Conservation (phyloP, 2,797 vertebrate species). For the Sebastes reedi region DNA sequence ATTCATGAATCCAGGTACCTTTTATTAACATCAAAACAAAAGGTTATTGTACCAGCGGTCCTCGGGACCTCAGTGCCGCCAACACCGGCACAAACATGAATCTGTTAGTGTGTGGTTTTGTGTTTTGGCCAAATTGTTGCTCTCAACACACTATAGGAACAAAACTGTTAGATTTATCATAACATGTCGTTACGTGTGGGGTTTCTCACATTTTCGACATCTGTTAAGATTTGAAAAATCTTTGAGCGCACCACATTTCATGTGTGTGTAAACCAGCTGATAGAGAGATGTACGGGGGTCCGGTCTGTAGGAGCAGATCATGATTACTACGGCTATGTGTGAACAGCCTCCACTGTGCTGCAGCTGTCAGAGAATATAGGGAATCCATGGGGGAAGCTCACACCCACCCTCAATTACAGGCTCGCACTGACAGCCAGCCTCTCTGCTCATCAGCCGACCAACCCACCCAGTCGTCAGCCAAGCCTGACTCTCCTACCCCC, state of each 20-base stretch:
- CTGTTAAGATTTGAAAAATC: no score
- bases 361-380: constrained; percentile 61
- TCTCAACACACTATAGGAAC: no score
- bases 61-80: no score
- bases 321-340: constrained; percentile 35
- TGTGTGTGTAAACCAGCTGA: constrained; percentile 10
- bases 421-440: constrained; percentile 60
- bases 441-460: constrained; percentile 50
- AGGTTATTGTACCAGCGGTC: no score
- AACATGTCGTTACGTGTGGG: no score
- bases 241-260: neutral
- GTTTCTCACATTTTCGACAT: no score
- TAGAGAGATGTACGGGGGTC: constrained; percentile 21
- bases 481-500: constrained; percentile 19
- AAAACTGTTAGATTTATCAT: no score
- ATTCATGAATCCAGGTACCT: no score
- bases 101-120: no score
- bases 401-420: constrained; percentile 74
- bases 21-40: no score
- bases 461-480: constrained; percentile 48
- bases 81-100: no score
- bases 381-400: constrained; percentile 50
- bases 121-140: no score
- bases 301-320: constrained; percentile 27
- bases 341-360: constrained; percentile 44